Percentiles rank a stretch among this genome's conserved stretches.
Evolutionary conservation across 2,797 vertebrate species (phyloP).

Genomic region (Petrocephalus schoutedeni): DNA sequence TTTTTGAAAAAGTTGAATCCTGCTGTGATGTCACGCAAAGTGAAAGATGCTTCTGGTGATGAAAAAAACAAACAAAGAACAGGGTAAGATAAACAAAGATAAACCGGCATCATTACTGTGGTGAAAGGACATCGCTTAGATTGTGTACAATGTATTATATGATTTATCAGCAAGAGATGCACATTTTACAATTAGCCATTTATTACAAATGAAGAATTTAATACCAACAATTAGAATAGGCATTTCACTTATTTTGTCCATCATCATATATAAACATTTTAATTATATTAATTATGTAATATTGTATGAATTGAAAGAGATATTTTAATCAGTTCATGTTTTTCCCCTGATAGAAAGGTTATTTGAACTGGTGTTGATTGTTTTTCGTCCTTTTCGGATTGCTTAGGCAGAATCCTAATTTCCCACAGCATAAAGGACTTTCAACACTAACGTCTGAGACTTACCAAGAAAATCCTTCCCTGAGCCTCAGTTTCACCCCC

Average conservation of each 20-base stretch:
- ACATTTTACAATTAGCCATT: not conserved
- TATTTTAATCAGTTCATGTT: not conserved
- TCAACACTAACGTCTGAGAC: slow-evolving; percentile 31
- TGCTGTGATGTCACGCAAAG: slow-evolving; percentile 31
- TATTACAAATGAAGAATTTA: not conserved
- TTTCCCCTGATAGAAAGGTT: not conserved
- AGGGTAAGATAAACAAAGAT: slow-evolving; percentile 25
- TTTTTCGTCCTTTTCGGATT: slow-evolving; percentile 32
- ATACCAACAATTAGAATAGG: not conserved
- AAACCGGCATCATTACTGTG: slow-evolving; percentile 54
- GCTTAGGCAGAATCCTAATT: slow-evolving; percentile 30
- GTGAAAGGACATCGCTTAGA: not conserved
- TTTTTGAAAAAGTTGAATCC: slow-evolving; percentile 25
- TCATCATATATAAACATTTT: not conserved
- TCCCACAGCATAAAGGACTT: slow-evolving; percentile 20
- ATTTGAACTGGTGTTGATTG: not conserved
- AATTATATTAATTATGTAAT: not conserved
- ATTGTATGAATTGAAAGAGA: not conserved
- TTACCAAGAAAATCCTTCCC: slow-evolving; percentile 21
- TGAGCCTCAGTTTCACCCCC: slow-evolving; percentile 18
- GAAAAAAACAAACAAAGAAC: slow-evolving; percentile 29
- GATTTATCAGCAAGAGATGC: not conserved
- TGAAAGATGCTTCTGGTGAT: slow-evolving; percentile 37
- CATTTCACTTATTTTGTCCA: not conserved
- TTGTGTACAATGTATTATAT: not conserved